Evolutionary conservation across 2,888 invertebrate species (phyloP), one percentile per base, ranked within the genome.

Genomic region (Drosophila longiperda): DNA sequence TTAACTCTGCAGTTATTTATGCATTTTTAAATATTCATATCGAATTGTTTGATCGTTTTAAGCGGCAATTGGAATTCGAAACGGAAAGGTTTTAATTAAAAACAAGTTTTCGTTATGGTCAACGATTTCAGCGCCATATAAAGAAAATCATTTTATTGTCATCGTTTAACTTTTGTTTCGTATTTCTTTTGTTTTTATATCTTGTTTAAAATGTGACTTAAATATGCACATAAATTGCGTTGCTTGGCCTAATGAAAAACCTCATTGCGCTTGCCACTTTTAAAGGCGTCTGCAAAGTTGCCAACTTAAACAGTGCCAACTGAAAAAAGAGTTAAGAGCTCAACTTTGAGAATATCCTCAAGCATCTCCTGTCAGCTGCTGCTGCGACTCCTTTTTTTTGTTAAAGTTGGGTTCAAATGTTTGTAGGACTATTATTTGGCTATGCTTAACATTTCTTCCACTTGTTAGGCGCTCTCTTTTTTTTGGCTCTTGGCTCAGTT

Each of bases 21-120:
- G 88, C 60, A 49, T 60, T 82, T 89, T 89, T 89, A 89, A 89
- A 85, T 78, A 84, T 76, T 73, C 79, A 78, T 78, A 87, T 82
- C 82, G 85, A 82, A 85, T 84, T 78, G 87, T 63, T 58, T 57
- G 64, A 71, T 54, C 58, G 60, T 61, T 78, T 45, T 73, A 70
- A 72, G 54, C 52, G 71, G 55, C 75, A 80, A 85, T 85, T 78
- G 75, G 57, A 40, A 68, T 70, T 69, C 77, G 66, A 45, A 64
- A 66, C 75, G 73, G 68, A 66, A 66, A 76, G 71, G 50, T 75
- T 80, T 86, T 86, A 90, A 87, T 87, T 87, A 87, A 88, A 83
- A 87, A 87, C 87, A 64, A 62, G 87, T 87, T 87, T 78, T 33
- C 69, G 70, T 78, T 82, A 68, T 64, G 71, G 63, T 66, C 61